A percentile compares a stretch with the other conserved stretches of the same genome.
These are phyloP conservation scores for Puffinus mauretanicus DNA, from an alignment of 2,113 vertebrate species.

Conservation along the genomic window DNA sequence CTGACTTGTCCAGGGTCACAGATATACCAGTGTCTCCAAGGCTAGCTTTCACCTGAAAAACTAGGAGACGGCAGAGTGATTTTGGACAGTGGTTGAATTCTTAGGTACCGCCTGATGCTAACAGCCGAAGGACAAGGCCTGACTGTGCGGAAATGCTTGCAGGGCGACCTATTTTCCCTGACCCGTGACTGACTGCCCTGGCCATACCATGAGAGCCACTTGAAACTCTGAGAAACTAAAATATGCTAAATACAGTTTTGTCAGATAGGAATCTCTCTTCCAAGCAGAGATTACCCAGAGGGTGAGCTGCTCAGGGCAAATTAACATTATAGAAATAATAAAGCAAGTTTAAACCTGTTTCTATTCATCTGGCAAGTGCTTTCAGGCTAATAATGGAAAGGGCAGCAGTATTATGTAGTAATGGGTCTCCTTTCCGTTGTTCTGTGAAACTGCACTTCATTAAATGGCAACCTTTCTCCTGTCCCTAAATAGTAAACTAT, in stretches of 20 bases:
- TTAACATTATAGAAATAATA: slow-evolving; percentile 24
- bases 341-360: slow-evolving; percentile 29
- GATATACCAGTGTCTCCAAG: neutral
- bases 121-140: neutral
- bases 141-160: neutral
- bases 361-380: slow-evolving; percentile 27
- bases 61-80: neutral
- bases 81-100: neutral
- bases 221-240: slow-evolving; percentile 3
- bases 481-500: slow-evolving; percentile 60
- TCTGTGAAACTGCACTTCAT: slow-evolving; percentile 59
- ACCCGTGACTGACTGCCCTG: neutral
- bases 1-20: neutral
- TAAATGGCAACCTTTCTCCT: slow-evolving; percentile 43
- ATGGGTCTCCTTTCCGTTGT: slow-evolving; percentile 5
- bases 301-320: slow-evolving; percentile 19
- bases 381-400: slow-evolving; percentile 54
- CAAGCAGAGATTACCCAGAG: neutral
- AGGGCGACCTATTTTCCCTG: neutral
- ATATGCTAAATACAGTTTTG: neutral
- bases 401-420: slow-evolving; percentile 7
- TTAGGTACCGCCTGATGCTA: neutral
- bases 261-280: neutral
- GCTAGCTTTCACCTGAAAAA: neutral
- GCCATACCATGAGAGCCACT: neutral